Percentiles rank a stretch among this genome's conserved stretches.
phyloP scores from a whole-genome alignment of 2,888 invertebrate genomes.

The Perizoma affinitatum region DNA sequence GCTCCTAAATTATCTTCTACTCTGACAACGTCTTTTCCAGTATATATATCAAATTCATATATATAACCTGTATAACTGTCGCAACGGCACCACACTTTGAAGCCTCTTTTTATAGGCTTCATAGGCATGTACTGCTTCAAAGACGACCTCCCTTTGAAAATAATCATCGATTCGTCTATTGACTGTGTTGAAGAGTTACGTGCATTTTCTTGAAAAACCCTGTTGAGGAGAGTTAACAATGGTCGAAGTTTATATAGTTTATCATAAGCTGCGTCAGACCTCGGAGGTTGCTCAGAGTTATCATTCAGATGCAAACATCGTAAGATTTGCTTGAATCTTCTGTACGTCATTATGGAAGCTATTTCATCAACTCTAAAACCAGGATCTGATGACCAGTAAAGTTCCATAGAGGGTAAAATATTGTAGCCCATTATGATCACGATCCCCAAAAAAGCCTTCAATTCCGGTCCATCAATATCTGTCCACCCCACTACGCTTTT shows the following conservation, averaged over 20 bases:
- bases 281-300: constrained; percentile 27
- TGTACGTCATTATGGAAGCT: constrained; percentile 27
- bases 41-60: constrained; percentile 2
- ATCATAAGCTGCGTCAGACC: constrained; percentile 22
- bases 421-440: constrained; percentile 31
- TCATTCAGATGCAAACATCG: constrained; percentile 37
- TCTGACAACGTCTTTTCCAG: no score
- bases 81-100: not conserved
- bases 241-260: constrained; percentile 38
- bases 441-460: constrained; percentile 15
- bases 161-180: constrained; percentile 40
- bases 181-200: constrained; percentile 30
- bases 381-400: constrained; percentile 38
- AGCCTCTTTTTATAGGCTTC: not conserved
- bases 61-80: constrained; percentile 1
- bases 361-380: constrained; percentile 32
- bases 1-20: no score
- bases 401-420: constrained; percentile 33
- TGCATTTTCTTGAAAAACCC: constrained; percentile 32
- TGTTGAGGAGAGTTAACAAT: constrained; percentile 17
- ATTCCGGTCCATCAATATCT: constrained; percentile 28
- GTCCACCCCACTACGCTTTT: constrained; percentile 8
- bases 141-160: constrained; percentile 34
- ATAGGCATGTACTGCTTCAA: not conserved
- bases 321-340: constrained; percentile 36